These are phyloP conservation scores for Tolypeutes matacus DNA, from an alignment of 2,797 vertebrate genomes.

Conservation along the genomic window DNA sequence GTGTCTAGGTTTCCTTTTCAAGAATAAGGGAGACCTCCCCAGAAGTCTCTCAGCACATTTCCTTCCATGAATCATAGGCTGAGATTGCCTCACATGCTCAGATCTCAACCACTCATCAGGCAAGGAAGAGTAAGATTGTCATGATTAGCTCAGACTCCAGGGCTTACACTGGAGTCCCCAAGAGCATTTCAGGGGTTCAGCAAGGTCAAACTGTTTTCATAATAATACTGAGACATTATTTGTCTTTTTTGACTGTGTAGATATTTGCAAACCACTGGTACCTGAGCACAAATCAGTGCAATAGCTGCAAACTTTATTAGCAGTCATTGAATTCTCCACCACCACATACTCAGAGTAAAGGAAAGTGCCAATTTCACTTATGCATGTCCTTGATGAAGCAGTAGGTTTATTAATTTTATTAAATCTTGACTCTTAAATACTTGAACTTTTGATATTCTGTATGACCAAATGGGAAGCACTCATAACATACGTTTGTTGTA, in stretches of 20 bases:
- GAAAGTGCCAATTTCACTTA: slow-evolving; percentile 17
- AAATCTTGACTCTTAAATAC: not conserved
- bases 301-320: not conserved
- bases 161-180: not conserved
- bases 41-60: not conserved
- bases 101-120: not conserved
- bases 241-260: not conserved
- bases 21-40: not conserved
- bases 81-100: not conserved
- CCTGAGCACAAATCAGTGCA: not conserved
- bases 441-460: not conserved
- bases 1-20: slow-evolving; percentile 19
- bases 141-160: not conserved
- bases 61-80: not conserved
- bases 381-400: slow-evolving; percentile 1
- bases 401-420: not conserved
- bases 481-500: not conserved
- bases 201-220: not conserved
- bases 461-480: not conserved
- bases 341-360: not conserved
- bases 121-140: not conserved
- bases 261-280: not conserved
- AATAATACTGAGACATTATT: not conserved
- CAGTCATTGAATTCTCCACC: not conserved
- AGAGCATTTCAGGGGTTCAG: not conserved